Evolutionary conservation across 2,797 vertebrate species (phyloP), one percentile per base, ranked within the genome.

Genomic region (Phaenicophaeus curvirostris): DNA sequence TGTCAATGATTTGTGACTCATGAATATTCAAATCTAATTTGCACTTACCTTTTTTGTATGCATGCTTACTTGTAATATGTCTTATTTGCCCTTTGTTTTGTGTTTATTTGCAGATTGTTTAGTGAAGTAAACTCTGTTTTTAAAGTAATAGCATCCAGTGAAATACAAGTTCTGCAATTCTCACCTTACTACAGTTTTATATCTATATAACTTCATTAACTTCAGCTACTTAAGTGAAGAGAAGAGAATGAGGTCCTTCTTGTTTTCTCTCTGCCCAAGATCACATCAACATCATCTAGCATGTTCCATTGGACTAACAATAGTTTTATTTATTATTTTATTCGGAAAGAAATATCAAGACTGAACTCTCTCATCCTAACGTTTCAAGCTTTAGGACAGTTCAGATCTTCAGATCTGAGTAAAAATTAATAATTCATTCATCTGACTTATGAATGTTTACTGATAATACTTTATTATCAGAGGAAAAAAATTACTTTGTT

Each of bases 1-100:
- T 97, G 96, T 97, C 97, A 98, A 96, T 98, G 97, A 97, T 98
- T 98, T 98, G 96, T 98, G 97, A 93, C 96, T 98, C 97, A 98
- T 98, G 97, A 98, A 98, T 98, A 98, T 98, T 98, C 97, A 98
- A 96, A 97, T 97, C 96, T 97, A 97, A 98, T 98, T 98, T 98
- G 95, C 97, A 97, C 97, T 97, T 98, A 97, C 97, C 95, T 98
- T 97, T 97, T 98, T 96, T 96, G 95, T 94, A 98, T 97, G 95
- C 97, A 95, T 92, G 91, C 95, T 97, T 97, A 94, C 95, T 97
- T 93, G 87, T 96, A 97, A 88, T 97, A 97, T 95, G 96, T 96
- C 95, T 97, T 88, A 94, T 94, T 96, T 97, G 95, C 95, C 97
- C 97, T 96, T 97, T 97, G 95, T 96, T 97, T 97, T 96, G 74